Evolutionary conservation across 2,113 vertebrate genomes (phyloP), one percentile per base, ranked within the genome.

Genomic region (Lampris megalopsis): DNA sequence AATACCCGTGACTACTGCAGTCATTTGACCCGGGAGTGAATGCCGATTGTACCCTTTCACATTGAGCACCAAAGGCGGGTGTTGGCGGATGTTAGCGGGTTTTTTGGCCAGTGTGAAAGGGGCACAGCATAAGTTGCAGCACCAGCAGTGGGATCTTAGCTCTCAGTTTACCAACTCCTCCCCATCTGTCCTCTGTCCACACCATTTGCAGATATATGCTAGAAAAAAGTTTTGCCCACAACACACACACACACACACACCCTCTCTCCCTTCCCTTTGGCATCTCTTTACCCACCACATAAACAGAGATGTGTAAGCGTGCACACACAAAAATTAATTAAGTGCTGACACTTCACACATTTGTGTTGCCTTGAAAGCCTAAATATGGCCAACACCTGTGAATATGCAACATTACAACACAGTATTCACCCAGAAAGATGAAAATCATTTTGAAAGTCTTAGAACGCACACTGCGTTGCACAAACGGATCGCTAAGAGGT

Each of bases 391-490:
- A 53, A 3, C 1, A 71, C 47, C 11, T 56, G 56, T 50, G 7
- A 63, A 53, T 37, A 40, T 7, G 43, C 45, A 36, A 45, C 7
- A 9, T 24, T 24, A 24, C 35, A 37, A 38, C 64, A 57, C 11
- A 7, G 62, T 37, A 56, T 63, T 45, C 3, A 13, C 62, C 9
- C 42, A 10, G 74, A 67, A 68, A 13, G 50, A 41, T 63, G 40
- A 52, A 69, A 53, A 64, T 45, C 7, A 5, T 5, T 13, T 24
- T 3, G 58, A 40, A 68, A 62, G 62, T 11, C 64, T 52, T 10
- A 57, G 42, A 45, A 52, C 56, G 42, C 49, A 48, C 41, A n/a
- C 45, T 68, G 47, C 54, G 63, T 71, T 67, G 42, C 63, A 40
- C 24, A 24, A 24, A 24, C 24, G 24, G 24, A 42, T 8, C 45